Base-by-base conservation (phyloP, 1,140 invertebrate species). In the Vanessa atalanta region DNA sequence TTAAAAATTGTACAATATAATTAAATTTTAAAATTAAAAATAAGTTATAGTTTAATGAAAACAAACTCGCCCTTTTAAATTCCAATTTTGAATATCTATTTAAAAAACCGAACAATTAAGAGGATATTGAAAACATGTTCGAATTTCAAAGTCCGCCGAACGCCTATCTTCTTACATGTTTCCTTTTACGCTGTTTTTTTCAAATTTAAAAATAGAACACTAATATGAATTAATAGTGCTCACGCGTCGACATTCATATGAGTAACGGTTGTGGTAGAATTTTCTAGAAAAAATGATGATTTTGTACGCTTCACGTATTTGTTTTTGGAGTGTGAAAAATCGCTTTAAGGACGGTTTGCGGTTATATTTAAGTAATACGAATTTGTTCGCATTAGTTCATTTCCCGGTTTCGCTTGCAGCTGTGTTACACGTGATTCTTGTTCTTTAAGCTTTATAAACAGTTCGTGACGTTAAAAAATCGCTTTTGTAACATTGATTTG, bases 271-370 rank as follows among this genome's bases (percentile, higher is more conserved):
- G 73, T 23, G 71, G 74, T 78, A 20, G 23, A 61, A 73, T 79
- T 81, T 82, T 72, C 72, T 66, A 70, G 81, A 79, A 81, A 85
- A 86, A 87, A 69, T 20, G 80, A 65, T 76, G 78, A 83, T 85
- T 87, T 78, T 77, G 60, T 81, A 83, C 79, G 83, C 76, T 82
- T 73, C 78, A 78, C 79, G 84, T 90, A 89, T 90, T 90, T 91
- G 87, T 86, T 88, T 89, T 90, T 87, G 76, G 81, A 83, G 83
- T 90, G 87, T 92, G 90, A 92, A 92, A 85, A 92, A 92, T 92
- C 79, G 87, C 78, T 83, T 91, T 92, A 84, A 83, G 75, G 83
- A 82, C 82, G 88, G 88, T 90, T 83, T 88, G 90, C 81, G 88
- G 88, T 90, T 53, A 70, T 77, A 82, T 86, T 89, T 88, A 88